Evolutionary conservation across 2,888 invertebrate genomes (phyloP).

Genomic region (Erebia ligea): DNA sequence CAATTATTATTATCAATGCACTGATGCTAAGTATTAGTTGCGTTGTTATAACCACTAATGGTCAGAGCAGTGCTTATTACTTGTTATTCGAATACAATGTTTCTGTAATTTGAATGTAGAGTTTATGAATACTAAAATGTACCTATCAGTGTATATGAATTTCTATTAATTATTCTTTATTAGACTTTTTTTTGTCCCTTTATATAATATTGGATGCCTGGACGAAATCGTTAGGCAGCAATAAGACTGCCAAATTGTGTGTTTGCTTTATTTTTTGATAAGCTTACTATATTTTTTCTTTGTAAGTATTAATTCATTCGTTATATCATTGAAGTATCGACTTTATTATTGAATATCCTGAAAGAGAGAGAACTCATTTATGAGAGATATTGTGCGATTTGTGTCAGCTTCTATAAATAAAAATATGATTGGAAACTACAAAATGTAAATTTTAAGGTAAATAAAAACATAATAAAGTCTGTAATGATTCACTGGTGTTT

Average conservation of each 20-base stretch:
- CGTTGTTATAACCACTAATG: conserved; percentile 31
- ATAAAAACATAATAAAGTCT: conserved; percentile 7
- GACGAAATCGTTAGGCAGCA: too few species aligned
- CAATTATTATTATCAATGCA: conserved; percentile 46
- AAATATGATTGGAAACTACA: neutral
- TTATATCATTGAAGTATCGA: too few species aligned
- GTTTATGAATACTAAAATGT: neutral
- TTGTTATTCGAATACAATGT: conserved; percentile 2
- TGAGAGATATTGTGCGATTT: too few species aligned
- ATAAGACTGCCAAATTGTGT: too few species aligned
- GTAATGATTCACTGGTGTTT: conserved; percentile 3
- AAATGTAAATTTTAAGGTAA: conserved; percentile 9
- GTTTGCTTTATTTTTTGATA: too few species aligned
- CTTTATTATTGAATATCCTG: too few species aligned
- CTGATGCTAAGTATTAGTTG: conserved; percentile 35
- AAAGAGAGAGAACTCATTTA: too few species aligned
- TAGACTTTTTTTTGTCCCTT: too few species aligned
- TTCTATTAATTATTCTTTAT: neutral
- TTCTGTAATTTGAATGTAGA: conserved; percentile 21
- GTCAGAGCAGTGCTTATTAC: conserved; percentile 20
- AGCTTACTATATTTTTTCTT: too few species aligned
- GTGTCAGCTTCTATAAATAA: too few species aligned
- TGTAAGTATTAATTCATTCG: too few species aligned
- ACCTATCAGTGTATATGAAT: neutral
- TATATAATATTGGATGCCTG: too few species aligned